Percentiles rank a stretch among this genome's conserved stretches.
phyloP scores from a whole-genome alignment of 2,797 vertebrate species.

The Scleropages formosus region DNA sequence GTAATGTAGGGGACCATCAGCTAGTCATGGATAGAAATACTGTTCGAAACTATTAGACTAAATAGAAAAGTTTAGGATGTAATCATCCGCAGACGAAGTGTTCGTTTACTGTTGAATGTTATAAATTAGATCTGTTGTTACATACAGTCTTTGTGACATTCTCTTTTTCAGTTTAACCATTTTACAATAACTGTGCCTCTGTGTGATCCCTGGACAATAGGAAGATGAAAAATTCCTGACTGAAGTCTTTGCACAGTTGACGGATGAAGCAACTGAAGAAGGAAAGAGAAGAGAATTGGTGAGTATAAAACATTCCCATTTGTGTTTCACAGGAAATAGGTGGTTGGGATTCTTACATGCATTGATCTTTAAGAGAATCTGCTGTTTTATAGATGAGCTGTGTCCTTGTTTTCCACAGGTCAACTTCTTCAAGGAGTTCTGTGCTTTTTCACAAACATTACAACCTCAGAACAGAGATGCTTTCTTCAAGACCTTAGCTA shows the following conservation, averaged over 20 bases:
- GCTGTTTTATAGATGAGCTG: no score
- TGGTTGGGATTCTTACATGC: not conserved
- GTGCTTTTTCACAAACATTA: slow-evolving; percentile 92
- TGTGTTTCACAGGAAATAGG: not conserved
- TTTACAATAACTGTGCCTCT: not conserved
- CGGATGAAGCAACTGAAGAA: slow-evolving; percentile 93
- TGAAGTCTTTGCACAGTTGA: slow-evolving; percentile 97
- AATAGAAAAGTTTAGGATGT: no score
- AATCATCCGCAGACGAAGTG: no score
- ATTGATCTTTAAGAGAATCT: not conserved
- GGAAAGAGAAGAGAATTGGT: slow-evolving; percentile 94
- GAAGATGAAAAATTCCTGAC: slow-evolving; percentile 98
- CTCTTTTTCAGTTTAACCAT: not conserved
- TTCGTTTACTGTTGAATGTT: no score
- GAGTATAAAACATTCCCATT: slow-evolving; percentile 47
- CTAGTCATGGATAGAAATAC: no score
- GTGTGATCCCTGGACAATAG: slow-evolving; percentile 57
- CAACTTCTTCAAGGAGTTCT: slow-evolving; percentile 97
- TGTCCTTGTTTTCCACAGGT: slow-evolving; percentile 66
- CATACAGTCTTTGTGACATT: no score
- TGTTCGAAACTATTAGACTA: no score
- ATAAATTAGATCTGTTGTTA: no score
- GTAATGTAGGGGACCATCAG: no score
- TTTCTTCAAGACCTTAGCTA: slow-evolving; percentile 95
- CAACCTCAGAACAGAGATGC: slow-evolving; percentile 94